Percentiles rank a stretch among this genome's conserved stretches.
These are phyloP conservation scores for Opisthograptis luteolata DNA, from an alignment of 2,888 invertebrate genomes.

Conservation along the genomic window DNA sequence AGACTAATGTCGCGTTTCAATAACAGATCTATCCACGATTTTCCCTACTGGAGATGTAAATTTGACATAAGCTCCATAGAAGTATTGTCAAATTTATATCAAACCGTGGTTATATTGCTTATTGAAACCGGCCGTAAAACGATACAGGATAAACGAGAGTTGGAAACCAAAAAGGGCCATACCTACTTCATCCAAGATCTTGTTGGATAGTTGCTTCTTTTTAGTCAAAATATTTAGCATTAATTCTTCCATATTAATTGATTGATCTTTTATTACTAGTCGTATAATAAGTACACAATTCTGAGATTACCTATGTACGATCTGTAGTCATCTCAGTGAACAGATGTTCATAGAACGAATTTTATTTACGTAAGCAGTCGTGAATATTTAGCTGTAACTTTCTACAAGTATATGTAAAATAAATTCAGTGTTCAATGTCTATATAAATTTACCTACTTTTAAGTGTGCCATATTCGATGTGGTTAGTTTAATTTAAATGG, in stretches of 20 bases:
- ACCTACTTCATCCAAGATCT: too few relatives aligned
- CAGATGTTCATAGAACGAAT: conserved; percentile 46
- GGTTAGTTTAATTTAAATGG: conserved; percentile 36
- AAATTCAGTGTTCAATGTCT: conserved; percentile 34
- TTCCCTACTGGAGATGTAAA: too few relatives aligned
- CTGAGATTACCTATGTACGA: conserved; percentile 8
- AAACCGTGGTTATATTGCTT: too few relatives aligned
- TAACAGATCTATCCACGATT: too few relatives aligned
- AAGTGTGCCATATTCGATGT: conserved; percentile 56
- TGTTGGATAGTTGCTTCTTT: conserved; percentile 21
- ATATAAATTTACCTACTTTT: conserved; percentile 25
- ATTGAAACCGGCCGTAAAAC: too few relatives aligned
- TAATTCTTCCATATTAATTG: conserved; percentile 41
- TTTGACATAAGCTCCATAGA: too few relatives aligned
- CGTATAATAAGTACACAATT: conserved; percentile 50
- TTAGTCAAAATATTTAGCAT: conserved; percentile 47
- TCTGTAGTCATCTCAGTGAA: conserved; percentile 40
- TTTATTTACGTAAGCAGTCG: conserved; percentile 28
- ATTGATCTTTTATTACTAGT: conserved; percentile 47
- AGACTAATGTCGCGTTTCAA: too few relatives aligned
- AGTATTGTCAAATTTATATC: too few relatives aligned
- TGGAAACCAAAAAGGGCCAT: too few relatives aligned
- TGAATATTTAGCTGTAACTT: conserved; percentile 14
- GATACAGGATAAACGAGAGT: too few relatives aligned
- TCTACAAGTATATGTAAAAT: conserved; percentile 1